These are phyloP conservation scores for Choristoneura fumiferana DNA, from an alignment of 1,140 invertebrate genomes.

Conservation along the genomic window DNA sequence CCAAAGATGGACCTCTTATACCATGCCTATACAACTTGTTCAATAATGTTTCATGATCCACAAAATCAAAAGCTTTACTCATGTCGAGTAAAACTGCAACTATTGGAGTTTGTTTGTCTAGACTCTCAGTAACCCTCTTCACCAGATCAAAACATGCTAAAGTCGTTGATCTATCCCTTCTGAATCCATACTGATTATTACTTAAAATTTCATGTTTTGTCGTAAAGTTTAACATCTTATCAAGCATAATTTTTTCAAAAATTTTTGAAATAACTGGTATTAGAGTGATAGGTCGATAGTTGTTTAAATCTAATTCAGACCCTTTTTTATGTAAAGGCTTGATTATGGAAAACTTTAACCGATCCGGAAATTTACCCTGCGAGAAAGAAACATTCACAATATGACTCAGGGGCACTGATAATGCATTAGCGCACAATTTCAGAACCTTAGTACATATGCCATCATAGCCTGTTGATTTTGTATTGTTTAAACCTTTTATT, in stretches of 20 bases:
- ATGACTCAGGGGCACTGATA: not conserved
- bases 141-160: conserved; percentile 4
- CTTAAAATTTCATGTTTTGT: not conserved
- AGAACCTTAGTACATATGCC: not conserved
- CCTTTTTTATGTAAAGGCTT: conserved; percentile 6
- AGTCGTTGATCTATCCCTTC: conserved; percentile 2
- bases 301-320: not conserved
- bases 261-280: conserved; percentile 12
- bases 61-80: conserved; percentile 20
- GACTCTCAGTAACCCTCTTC: not conserved
- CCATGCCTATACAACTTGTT: conserved; percentile 13
- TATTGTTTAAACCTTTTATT: not conserved
- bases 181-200: not conserved
- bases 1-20: not conserved
- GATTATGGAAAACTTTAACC: not conserved
- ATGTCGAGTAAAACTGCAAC: conserved; percentile 5
- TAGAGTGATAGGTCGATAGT: conserved; percentile 2
- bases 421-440: not conserved
- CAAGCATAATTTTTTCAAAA: conserved; percentile 10
- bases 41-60: conserved; percentile 2
- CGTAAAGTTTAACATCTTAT: not conserved
- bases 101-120: conserved; percentile 1
- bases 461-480: conserved; percentile 7
- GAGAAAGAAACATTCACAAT: not conserved
- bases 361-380: not conserved